Conservation (phyloP, 2,113 vertebrate genomes). For the Tautogolabrus adspersus region DNA sequence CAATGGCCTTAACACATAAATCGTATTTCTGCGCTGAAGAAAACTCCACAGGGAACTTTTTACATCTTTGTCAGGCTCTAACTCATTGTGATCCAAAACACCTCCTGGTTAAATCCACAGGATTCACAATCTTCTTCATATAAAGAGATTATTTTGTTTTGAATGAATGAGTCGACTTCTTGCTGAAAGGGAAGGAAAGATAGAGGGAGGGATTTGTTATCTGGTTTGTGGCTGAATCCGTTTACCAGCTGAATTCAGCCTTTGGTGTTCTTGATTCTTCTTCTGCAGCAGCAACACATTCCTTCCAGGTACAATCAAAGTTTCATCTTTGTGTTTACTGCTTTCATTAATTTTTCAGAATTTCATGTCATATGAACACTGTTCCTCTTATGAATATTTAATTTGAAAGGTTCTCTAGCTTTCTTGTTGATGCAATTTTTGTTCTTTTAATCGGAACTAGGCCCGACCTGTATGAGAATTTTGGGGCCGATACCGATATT, state of each 20-base stretch:
- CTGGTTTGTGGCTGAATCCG: not conserved
- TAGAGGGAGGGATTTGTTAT: not conserved
- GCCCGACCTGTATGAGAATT: no score
- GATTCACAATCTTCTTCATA: not conserved
- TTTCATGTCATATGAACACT: no score
- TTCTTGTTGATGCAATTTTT: no score
- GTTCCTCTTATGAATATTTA: no score
- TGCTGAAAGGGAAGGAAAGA: not conserved
- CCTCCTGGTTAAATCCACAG: not conserved
- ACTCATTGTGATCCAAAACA: not conserved
- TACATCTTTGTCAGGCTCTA: not conserved
- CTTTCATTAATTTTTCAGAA: not conserved
- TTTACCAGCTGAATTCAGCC: not conserved
- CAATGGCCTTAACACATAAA: no score
- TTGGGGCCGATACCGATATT: no score
- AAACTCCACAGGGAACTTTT: not conserved
- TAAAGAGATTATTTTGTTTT: not conserved
- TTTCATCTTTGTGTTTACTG: not conserved
- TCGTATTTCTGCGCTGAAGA: not conserved
- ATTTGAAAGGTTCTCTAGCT: no score
- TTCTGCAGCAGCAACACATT: not conserved
- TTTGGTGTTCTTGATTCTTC: not conserved
- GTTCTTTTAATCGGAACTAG: no score
- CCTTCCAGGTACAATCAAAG: not conserved
- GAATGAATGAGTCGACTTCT: not conserved